These are phyloP conservation scores for Melanaphis sacchari DNA, from an alignment of 1,140 invertebrate genomes.

Conservation along the genomic window DNA sequence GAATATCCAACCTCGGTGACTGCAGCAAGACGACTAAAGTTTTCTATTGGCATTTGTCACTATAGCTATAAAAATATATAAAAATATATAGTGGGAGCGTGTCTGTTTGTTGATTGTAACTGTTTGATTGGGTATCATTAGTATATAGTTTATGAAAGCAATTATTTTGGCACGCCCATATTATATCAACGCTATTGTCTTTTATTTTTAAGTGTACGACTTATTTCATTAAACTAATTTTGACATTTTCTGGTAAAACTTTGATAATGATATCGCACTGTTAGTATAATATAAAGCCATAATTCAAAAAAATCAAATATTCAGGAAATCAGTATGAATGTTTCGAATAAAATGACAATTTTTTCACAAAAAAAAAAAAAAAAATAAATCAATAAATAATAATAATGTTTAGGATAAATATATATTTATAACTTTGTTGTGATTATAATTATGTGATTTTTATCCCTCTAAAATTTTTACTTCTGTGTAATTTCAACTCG, in stretches of 20 bases:
- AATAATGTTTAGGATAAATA: too few relatives aligned
- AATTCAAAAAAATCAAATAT: too few relatives aligned
- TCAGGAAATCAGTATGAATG: too few relatives aligned
- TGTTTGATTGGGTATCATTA: background rate
- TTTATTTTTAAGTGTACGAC: background rate
- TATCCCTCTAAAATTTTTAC: too few relatives aligned
- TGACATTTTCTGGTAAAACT: background rate
- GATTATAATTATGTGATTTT: too few relatives aligned
- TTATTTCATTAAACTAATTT: background rate
- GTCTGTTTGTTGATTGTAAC: background rate
- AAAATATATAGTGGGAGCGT: background rate
- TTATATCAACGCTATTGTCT: background rate
- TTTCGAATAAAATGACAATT: too few relatives aligned
- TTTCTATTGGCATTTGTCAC: background rate
- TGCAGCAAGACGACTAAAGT: background rate
- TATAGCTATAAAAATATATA: background rate
- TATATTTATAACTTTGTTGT: too few relatives aligned
- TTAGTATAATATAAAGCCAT: too few relatives aligned
- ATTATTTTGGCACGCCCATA: background rate
- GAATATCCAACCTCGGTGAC: background rate
- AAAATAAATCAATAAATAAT: too few relatives aligned
- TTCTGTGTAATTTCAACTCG: too few relatives aligned
- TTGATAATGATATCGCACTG: background rate
- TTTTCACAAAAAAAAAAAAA: too few relatives aligned
- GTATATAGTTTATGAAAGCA: background rate